These are phyloP conservation scores for Donacobius atricapilla DNA, from an alignment of 2,113 vertebrate species.

Conservation along the genomic window DNA sequence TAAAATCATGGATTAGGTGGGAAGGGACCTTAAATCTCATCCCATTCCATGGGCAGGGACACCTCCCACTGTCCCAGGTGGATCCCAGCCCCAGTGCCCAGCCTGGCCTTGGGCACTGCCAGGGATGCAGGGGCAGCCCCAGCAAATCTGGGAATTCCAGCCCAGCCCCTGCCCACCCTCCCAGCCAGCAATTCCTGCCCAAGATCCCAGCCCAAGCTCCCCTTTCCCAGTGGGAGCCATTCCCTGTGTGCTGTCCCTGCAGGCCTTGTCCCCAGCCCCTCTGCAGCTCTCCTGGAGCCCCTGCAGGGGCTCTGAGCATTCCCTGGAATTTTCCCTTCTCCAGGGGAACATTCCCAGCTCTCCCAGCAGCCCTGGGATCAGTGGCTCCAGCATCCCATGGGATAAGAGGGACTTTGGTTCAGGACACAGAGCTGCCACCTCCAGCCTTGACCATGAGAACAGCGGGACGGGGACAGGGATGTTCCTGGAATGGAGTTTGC, in stretches of 20 bases:
- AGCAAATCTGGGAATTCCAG: background rate
- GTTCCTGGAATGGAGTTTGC: background rate
- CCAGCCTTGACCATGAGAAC: rapidly evolving
- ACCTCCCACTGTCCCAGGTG: rapidly evolving
- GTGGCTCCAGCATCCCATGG: background rate
- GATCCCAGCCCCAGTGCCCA: background rate
- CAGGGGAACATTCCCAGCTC: background rate
- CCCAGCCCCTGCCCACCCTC: background rate
- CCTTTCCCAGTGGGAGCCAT: background rate
- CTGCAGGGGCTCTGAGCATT: background rate
- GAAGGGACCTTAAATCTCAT: background rate
- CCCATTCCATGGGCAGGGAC: background rate
- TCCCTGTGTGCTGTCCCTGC: background rate
- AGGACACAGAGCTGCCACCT: background rate
- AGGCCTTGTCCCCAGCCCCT: background rate
- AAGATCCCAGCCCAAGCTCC: background rate
- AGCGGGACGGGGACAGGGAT: background rate
- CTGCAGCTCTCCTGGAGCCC: background rate
- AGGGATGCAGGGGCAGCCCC: background rate
- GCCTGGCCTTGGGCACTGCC: background rate
- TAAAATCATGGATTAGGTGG: background rate
- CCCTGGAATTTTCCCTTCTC: background rate
- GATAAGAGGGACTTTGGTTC: background rate
- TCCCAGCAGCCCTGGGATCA: background rate
- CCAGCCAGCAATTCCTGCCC: background rate